Percentiles rank a stretch among this genome's conserved stretches.
These are phyloP conservation scores for Eublepharis macularius DNA, from an alignment of 2,113 vertebrate genomes.

Conservation along the genomic window DNA sequence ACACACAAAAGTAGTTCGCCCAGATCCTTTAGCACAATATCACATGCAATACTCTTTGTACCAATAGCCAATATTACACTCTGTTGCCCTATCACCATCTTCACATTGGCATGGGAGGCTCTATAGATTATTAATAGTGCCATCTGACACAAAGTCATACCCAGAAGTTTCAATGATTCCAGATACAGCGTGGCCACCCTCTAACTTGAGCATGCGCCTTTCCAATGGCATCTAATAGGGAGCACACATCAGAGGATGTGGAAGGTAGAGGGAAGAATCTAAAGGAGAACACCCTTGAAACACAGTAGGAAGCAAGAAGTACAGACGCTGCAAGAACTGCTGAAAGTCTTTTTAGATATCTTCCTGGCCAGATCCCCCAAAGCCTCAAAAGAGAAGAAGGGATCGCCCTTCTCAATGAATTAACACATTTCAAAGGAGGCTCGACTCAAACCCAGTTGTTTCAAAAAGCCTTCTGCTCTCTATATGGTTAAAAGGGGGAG, in stretches of 20 bases:
- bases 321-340: slow-evolving; percentile 53
- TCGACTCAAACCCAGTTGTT: slow-evolving; percentile 34
- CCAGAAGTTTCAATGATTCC: not conserved
- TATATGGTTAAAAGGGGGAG: not conserved
- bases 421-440: slow-evolving; percentile 63
- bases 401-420: slow-evolving; percentile 37
- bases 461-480: slow-evolving; percentile 48
- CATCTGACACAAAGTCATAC: no score
- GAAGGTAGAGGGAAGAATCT: not conserved
- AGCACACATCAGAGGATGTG: slow-evolving; percentile 39
- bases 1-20: no score
- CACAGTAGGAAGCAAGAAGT: slow-evolving; percentile 50
- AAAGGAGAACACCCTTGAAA: slow-evolving; percentile 50
- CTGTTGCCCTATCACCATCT: not conserved
- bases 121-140: not conserved
- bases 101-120: not conserved
- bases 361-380: slow-evolving; percentile 51
- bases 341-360: slow-evolving; percentile 51
- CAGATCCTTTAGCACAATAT: not conserved
- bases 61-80: fast-evolving
- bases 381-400: slow-evolving; percentile 24
- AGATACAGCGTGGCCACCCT: slow-evolving; percentile 28
- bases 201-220: slow-evolving; percentile 3
- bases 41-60: not conserved
- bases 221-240: slow-evolving; percentile 5